Evolutionary conservation across 2,797 vertebrate species (phyloP).

Genomic region (Clarias platycephalus): DNA sequence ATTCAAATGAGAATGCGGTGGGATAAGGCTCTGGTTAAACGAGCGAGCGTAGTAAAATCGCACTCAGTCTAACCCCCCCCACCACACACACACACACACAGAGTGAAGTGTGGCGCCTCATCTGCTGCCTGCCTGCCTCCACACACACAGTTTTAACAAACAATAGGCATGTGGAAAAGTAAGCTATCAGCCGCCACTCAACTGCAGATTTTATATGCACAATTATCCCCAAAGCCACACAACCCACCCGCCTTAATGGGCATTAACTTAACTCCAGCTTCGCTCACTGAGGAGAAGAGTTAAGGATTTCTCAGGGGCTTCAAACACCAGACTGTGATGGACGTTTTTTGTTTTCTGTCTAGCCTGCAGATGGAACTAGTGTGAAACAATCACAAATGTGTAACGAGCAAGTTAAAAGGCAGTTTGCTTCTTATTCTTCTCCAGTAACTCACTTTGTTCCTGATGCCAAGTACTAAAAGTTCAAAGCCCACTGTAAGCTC

Average conservation of each 20-base stretch:
- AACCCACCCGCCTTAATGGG: constrained; percentile 33
- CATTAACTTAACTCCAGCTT: constrained; percentile 26
- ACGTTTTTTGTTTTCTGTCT: not conserved
- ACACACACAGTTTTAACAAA: constrained; percentile 37
- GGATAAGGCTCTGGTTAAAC: constrained; percentile 42
- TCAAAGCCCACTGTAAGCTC: constrained; percentile 7
- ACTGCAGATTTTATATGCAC: constrained; percentile 44
- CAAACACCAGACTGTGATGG: constrained; percentile 21
- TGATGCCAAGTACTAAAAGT: not conserved
- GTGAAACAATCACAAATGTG: constrained; percentile 31
- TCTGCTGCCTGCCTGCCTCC: constrained; percentile 29
- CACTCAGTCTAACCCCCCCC: constrained; percentile 30
- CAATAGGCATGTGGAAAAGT: constrained; percentile 49
- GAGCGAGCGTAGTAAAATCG: constrained; percentile 43
- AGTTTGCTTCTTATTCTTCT: not conserved
- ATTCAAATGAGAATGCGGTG: constrained; percentile 51
- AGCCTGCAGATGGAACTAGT: constrained; percentile 30
- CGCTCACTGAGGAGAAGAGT: not conserved
- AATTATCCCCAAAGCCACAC: constrained; percentile 40
- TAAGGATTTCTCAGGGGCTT: constrained; percentile 25
- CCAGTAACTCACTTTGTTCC: constrained; percentile 11
- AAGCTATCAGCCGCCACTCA: constrained; percentile 40
- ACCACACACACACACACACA: not conserved
- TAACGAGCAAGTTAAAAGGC: constrained; percentile 6
- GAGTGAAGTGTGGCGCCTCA: constrained; percentile 45